A percentile compares a stretch with the other conserved stretches of the same genome.
These are phyloP conservation scores for Cryptoprocta ferox DNA, from an alignment of 2,797 vertebrate genomes.

Conservation along the genomic window DNA sequence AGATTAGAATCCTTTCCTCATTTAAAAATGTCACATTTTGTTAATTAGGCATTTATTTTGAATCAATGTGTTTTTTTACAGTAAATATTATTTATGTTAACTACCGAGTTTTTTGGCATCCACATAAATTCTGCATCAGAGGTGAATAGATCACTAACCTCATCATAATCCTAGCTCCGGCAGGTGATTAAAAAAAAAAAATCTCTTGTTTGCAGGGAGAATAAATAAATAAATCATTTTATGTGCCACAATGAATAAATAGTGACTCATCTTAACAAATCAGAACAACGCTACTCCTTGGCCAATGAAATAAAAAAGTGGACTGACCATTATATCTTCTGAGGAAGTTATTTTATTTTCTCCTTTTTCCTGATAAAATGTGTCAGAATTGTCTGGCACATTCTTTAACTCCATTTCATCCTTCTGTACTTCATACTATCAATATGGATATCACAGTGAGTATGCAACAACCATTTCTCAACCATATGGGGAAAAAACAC, in stretches of 20 bases:
- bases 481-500: neutral
- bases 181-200: neutral
- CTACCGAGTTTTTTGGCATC: neutral
- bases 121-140: neutral
- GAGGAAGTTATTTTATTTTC: neutral
- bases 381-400: neutral
- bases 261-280: neutral
- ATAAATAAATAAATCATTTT: conserved; percentile 33
- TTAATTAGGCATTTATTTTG: neutral
- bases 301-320: neutral
- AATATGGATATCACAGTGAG: neutral
- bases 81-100: neutral
- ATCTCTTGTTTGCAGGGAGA: neutral
- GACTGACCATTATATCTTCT: neutral
- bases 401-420: neutral
- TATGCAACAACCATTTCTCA: neutral
- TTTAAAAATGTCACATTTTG: neutral
- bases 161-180: neutral
- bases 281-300: neutral
- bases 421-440: neutral
- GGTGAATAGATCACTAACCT: neutral
- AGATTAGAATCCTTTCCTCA: neutral
- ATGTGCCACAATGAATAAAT: neutral
- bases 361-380: neutral
- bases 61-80: neutral